Conservation (phyloP, 2,888 invertebrate genomes). For the Tenthredo amoena region DNA sequence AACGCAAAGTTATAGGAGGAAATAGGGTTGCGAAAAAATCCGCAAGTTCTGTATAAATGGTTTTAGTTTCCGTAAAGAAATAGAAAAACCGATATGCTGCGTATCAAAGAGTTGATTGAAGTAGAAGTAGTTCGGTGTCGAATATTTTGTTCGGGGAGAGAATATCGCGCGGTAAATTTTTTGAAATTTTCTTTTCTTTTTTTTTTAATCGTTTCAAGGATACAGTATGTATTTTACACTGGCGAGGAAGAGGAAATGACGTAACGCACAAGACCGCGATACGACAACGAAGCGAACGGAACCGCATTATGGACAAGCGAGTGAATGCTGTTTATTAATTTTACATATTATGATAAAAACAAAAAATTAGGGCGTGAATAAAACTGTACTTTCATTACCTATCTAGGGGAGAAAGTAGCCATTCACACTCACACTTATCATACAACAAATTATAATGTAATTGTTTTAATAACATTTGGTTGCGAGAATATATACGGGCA, state of each 20-base stretch:
- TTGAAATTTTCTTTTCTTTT: background rate
- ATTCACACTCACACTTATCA: background rate
- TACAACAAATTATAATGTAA: background rate
- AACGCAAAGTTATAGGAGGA: background rate
- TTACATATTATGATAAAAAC: background rate
- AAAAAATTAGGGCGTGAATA: background rate
- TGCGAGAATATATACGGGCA: background rate
- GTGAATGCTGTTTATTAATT: background rate
- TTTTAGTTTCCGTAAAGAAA: background rate
- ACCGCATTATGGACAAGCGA: background rate
- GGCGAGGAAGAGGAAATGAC: constrained; percentile 37
- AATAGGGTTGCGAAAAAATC: background rate
- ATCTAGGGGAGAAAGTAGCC: background rate
- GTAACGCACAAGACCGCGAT: constrained; percentile 24
- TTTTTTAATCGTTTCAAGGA: background rate
- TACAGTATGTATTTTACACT: background rate
- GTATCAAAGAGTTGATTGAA: background rate
- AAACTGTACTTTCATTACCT: background rate
- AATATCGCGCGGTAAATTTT: background rate
- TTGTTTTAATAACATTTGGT: background rate
- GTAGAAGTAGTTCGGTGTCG: background rate
- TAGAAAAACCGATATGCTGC: too few relatives aligned
- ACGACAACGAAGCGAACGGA: constrained; percentile 9
- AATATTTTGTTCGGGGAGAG: background rate
- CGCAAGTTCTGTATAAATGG: background rate